Evolutionary conservation across 2,888 invertebrate genomes (phyloP).

Genomic region (Drosophila borborema): DNA sequence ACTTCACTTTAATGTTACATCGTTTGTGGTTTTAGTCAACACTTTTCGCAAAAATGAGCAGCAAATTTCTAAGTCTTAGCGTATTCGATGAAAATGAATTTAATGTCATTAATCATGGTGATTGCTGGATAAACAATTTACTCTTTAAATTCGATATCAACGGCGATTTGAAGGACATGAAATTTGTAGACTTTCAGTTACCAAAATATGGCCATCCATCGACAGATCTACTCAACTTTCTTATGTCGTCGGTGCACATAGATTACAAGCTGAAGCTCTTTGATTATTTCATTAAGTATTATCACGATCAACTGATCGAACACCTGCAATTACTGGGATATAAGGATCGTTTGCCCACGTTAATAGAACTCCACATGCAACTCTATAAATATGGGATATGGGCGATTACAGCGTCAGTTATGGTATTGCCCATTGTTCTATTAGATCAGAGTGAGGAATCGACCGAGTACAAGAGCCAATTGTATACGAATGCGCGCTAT

Average conservation of each 20-base stretch:
- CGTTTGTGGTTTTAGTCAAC: constrained; percentile 36
- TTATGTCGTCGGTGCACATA: constrained; percentile 78
- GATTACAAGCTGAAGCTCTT: constrained; percentile 78
- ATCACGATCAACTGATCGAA: constrained; percentile 75
- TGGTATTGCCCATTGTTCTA: constrained; percentile 73
- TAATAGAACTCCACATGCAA: constrained; percentile 74
- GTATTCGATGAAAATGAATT: constrained; percentile 64
- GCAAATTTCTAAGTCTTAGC: constrained; percentile 42
- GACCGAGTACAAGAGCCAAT: constrained; percentile 61
- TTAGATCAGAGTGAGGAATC: constrained; percentile 76
- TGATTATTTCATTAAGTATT: constrained; percentile 81
- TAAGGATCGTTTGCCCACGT: constrained; percentile 63
- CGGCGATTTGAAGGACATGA: constrained; percentile 66
- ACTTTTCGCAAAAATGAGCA: constrained; percentile 52
- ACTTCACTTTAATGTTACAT: neutral
- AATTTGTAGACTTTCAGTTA: constrained; percentile 82
- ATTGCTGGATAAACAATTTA: constrained; percentile 81
- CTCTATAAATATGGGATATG: constrained; percentile 72
- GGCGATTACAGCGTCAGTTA: constrained; percentile 67
- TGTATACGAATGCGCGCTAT: constrained; percentile 76
- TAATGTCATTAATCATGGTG: constrained; percentile 81
- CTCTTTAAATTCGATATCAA: constrained; percentile 73
- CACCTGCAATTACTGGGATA: constrained; percentile 72
- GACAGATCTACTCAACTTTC: constrained; percentile 78
- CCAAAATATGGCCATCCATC: constrained; percentile 78